Base-by-base conservation (phyloP, 1,140 invertebrate species). In the Drosophila auraria region DNA sequence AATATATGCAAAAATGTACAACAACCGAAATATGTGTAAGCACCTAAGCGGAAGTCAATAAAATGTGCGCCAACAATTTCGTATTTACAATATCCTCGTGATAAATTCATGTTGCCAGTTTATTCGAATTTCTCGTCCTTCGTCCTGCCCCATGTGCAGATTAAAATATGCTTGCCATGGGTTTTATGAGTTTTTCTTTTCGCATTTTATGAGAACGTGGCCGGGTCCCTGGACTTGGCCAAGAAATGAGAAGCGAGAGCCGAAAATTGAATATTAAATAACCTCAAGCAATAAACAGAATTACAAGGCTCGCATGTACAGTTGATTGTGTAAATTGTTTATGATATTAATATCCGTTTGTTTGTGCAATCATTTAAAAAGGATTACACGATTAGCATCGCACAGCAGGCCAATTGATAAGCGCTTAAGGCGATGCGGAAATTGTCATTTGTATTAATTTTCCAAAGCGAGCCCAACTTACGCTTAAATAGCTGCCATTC, bases 261-360 rank as follows among this genome's bases (percentile, higher is more conserved):
- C 83, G 50, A 65, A 81, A 86, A 84, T 84, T 84, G 82, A 84
- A 84, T 84, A 82, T 78, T 66, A 66, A 77, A 84, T 84, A 76
- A 80, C 50, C 77, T 40, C 56, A 61, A 73, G 69, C 44, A 75
- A 66, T 56, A 80, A 80, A 81, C 63, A 74, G 45, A 47, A 77
- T 77, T 64, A 61, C 47, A 61, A 27, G 38, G 50, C 27, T 14
- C 23, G 33, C 45, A 38, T 42, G 12, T 59, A 42, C 44, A 78
- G 25, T 42, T 68, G 38, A 47, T 54, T 50, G 76, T 77, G 66
- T 73, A 69, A 84, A 84, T 84, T 86, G 82, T 82, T 82, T 65
- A 78, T 84, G 68, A 84, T 72, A 86, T 86, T 84, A 84, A 86
- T 84, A 84, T 84, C 82, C 82, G 82, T 50, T 84, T 78, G 78